Conservation (phyloP, 2,113 vertebrate species). For the Melanerpes formicivorus region DNA sequence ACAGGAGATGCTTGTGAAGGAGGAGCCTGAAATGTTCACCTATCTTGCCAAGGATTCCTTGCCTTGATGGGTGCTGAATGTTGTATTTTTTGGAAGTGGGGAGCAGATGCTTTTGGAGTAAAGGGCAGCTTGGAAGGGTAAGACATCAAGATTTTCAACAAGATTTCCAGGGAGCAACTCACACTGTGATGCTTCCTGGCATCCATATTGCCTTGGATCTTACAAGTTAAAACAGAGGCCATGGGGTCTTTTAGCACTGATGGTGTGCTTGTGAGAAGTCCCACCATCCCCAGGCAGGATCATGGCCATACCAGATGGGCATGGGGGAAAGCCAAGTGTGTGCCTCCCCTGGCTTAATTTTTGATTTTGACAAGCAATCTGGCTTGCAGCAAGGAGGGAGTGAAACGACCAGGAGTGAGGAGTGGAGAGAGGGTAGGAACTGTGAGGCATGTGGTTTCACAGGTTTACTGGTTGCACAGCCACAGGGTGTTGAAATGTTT, state of each 20-base stretch:
- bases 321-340: not conserved
- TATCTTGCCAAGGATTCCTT: not conserved
- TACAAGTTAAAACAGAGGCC: not conserved
- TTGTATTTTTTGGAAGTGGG: rapidly evolving
- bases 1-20: not conserved
- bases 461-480: constrained; percentile 39
- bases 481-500: constrained; percentile 61
- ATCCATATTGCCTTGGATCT: not conserved
- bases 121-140: not conserved
- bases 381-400: constrained; percentile 7
- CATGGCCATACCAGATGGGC: not conserved
- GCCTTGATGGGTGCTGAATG: not conserved
- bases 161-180: not conserved
- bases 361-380: constrained; percentile 22
- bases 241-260: not conserved
- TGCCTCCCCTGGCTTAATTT: not conserved
- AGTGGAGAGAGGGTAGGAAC: not conserved
- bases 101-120: not conserved
- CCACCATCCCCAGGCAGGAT: not conserved
- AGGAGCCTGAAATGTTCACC: not conserved
- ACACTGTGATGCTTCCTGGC: not conserved
- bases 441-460: constrained; percentile 39
- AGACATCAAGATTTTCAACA: not conserved
- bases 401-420: not conserved
- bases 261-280: not conserved